Evolutionary conservation across 1,140 invertebrate genomes (phyloP).

Genomic region (Phthorimaea operculella): DNA sequence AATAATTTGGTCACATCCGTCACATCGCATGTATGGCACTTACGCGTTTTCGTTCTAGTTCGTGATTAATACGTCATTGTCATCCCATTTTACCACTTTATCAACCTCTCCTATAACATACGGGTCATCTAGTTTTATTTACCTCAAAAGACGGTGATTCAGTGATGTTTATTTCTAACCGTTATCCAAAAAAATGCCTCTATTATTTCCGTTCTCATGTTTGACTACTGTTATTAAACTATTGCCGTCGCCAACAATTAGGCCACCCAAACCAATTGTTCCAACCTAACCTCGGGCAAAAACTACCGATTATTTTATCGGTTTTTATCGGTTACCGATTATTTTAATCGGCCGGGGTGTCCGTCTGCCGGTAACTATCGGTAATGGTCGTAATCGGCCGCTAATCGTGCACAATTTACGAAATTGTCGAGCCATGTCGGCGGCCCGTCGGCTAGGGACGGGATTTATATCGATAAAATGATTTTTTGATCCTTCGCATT

Average conservation of each 20-base stretch:
- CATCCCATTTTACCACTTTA: no score
- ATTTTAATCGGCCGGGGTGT: constrained; percentile 64
- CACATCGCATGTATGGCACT: no score
- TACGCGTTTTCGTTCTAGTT: no score
- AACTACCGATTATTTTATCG: constrained; percentile 52
- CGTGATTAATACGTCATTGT: no score
- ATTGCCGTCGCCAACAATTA: neutral
- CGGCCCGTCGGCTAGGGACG: constrained; percentile 49
- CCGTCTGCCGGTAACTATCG: constrained; percentile 59
- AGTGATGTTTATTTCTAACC: no score
- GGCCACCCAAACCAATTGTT: neutral
- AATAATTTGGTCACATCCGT: no score
- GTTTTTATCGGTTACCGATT: constrained; percentile 61
- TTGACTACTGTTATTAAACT: neutral
- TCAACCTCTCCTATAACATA: no score
- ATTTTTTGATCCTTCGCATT: neutral
- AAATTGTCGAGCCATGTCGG: constrained; percentile 64
- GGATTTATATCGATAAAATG: constrained; percentile 31
- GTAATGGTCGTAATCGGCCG: constrained; percentile 63
- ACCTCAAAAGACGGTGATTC: no score
- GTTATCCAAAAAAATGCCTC: no score
- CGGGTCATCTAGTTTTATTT: no score
- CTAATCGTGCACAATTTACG: constrained; percentile 64
- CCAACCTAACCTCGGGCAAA: constrained; percentile 15
- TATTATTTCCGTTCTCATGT: no score